These are phyloP conservation scores for Zaprionus camerounensis DNA, from an alignment of 1,140 invertebrate genomes.

Conservation along the genomic window DNA sequence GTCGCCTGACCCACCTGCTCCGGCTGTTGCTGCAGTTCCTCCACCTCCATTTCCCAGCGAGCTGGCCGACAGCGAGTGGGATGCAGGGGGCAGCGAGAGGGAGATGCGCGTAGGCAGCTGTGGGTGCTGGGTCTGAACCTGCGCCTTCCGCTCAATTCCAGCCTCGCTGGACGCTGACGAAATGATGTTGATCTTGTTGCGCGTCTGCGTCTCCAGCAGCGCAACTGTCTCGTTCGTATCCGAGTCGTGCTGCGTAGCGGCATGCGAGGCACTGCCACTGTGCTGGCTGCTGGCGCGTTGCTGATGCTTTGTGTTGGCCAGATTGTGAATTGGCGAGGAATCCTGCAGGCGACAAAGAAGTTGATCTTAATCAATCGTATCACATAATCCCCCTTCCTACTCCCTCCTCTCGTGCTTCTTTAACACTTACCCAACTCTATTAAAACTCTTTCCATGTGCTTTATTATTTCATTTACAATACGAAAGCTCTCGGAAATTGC, in stretches of 20 bases:
- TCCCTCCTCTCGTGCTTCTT: background rate
- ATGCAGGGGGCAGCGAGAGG: slow-evolving; percentile 31
- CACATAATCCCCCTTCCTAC: no score
- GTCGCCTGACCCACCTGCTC: slow-evolving; percentile 44
- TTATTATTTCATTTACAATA: no score
- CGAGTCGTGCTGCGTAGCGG: slow-evolving; percentile 54
- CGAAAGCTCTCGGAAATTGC: no score
- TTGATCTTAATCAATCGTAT: no score
- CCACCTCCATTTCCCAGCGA: slow-evolving; percentile 29
- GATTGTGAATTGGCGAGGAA: slow-evolving; percentile 84
- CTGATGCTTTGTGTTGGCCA: slow-evolving; percentile 84
- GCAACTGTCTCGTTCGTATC: slow-evolving; percentile 76
- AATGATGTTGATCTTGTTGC: slow-evolving; percentile 79
- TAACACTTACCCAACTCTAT: background rate
- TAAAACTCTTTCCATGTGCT: no score
- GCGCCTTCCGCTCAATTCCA: slow-evolving; percentile 43
- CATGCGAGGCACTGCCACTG: slow-evolving; percentile 64
- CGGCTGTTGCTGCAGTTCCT: slow-evolving; percentile 21
- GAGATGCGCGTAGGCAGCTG: slow-evolving; percentile 37
- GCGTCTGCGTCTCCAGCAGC: slow-evolving; percentile 77
- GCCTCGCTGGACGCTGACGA: slow-evolving; percentile 46
- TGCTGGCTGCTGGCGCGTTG: slow-evolving; percentile 76
- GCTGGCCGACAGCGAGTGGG: slow-evolving; percentile 31
- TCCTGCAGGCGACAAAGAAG: slow-evolving; percentile 51
- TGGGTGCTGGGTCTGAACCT: background rate